Percentiles rank a stretch among this genome's conserved stretches.
phyloP scores from a whole-genome alignment of 1,140 invertebrate genomes.

The Parasteatoda tepidariorum region DNA sequence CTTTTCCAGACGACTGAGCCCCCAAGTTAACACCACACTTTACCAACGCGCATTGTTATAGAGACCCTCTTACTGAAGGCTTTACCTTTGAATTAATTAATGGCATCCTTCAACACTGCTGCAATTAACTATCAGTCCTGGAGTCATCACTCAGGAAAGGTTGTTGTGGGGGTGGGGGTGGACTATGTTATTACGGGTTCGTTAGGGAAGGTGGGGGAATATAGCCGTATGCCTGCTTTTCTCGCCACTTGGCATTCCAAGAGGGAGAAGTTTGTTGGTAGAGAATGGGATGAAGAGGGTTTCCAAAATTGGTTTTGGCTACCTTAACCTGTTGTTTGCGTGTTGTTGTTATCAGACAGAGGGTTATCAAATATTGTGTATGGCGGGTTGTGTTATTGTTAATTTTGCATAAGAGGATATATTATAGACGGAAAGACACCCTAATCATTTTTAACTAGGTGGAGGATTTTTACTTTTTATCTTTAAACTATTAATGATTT shows the following conservation, averaged over 20 bases:
- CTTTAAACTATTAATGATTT: too few relatives aligned
- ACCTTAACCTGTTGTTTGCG: not conserved
- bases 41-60: not conserved
- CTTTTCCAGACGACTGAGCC: not conserved
- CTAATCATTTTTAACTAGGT: too few relatives aligned
- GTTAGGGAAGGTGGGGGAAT: too few relatives aligned
- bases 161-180: too few relatives aligned
- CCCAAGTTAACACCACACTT: not conserved
- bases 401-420: too few relatives aligned
- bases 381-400: not conserved
- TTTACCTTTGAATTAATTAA: not conserved
- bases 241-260: not conserved
- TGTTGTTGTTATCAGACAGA: not conserved
- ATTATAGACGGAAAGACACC: too few relatives aligned
- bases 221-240: not conserved
- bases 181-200: too few relatives aligned
- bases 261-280: not conserved
- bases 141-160: not conserved
- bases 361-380: not conserved
- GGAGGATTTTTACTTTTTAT: too few relatives aligned
- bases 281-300: not conserved
- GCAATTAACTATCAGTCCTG: not conserved
- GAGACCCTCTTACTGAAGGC: not conserved
- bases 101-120: not conserved
- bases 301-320: not conserved